Evolutionary conservation across 1,140 invertebrate genomes (phyloP), one percentile per base, ranked within the genome.

Genomic region (Campoletis sonorensis): DNA sequence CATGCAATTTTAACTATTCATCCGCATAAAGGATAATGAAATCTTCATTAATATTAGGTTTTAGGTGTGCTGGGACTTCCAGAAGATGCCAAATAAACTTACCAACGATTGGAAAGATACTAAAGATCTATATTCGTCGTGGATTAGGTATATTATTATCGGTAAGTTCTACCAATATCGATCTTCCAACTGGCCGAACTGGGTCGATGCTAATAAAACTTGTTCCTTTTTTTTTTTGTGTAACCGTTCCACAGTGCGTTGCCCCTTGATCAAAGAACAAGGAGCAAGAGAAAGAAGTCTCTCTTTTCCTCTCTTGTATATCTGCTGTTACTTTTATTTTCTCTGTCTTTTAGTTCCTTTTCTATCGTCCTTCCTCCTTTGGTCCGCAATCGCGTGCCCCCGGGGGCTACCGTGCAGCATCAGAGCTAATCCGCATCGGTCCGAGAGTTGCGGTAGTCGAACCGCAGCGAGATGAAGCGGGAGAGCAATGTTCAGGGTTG

Each of bases 351-450:
- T 18, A n/a, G 27, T 45, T 61, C 79, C 67, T 49, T 75, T 40
- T 70, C 67, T 23, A 81, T 71, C 71, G 49, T 68, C 26, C 8
- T 45, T 79, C 45, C 67, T 81, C 51, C 75, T 80, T 82, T 49
- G 76, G 16, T 21, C 51, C 79, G 72, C 79, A 71, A 70, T 79
- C 67, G 79, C 73, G 71, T 26, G 71, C 40, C 73, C 54, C 37
- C 58, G 77, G 27, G 76, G 61, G 76, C 76, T 78, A 78, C 76
- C 76, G 76, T 78, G 61, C 58, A 77, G 27, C 23, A 77, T 30
- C 67, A 54, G 54, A 77, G 51, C 54, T 78, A 78, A 78, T 78
- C 76, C 76, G 54, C 76, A 78, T 78, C 76, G 76, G 76, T 78
- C 13, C 4, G 13, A 70, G 21, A 64, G 37, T 67, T 78, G 76